These are phyloP conservation scores for Frieseomelitta varia DNA, from an alignment of 1,140 invertebrate genomes.

Conservation along the genomic window DNA sequence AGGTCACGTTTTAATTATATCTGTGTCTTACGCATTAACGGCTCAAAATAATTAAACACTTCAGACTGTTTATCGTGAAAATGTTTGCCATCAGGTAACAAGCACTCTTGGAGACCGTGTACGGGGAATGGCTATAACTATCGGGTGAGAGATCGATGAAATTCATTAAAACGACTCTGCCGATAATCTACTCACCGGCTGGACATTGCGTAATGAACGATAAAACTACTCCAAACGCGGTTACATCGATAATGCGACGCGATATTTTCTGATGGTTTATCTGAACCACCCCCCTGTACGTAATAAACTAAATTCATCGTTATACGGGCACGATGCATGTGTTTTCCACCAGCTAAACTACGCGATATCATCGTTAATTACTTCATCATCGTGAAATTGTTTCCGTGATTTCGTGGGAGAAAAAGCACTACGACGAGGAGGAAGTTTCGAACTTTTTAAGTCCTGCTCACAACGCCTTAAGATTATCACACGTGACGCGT, in stretches of 20 bases:
- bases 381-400: slow-evolving; percentile 34
- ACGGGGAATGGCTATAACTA: slow-evolving; percentile 3
- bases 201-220: slow-evolving; percentile 49
- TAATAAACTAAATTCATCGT: slow-evolving; percentile 42
- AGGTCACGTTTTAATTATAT: too few species aligned
- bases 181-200: slow-evolving; percentile 50
- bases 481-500: too few species aligned
- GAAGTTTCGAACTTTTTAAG: background rate
- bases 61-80: slow-evolving; percentile 5
- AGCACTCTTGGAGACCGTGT: background rate
- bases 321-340: slow-evolving; percentile 37
- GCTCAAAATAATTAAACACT: slow-evolving; percentile 16
- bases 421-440: background rate
- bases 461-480: background rate
- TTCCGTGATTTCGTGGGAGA: slow-evolving; percentile 36
- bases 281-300: background rate
- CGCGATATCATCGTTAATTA: slow-evolving; percentile 40
- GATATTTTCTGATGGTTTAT: slow-evolving; percentile 58
- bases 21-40: too few species aligned
- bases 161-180: slow-evolving; percentile 53
- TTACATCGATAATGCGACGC: slow-evolving; percentile 51
- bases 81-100: slow-evolving; percentile 8
- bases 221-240: slow-evolving; percentile 41
- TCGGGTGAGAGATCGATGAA: slow-evolving; percentile 8
- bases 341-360: background rate